Base-by-base conservation (phyloP, 2,888 invertebrate species). In the Linnaemya tessellans region DNA sequence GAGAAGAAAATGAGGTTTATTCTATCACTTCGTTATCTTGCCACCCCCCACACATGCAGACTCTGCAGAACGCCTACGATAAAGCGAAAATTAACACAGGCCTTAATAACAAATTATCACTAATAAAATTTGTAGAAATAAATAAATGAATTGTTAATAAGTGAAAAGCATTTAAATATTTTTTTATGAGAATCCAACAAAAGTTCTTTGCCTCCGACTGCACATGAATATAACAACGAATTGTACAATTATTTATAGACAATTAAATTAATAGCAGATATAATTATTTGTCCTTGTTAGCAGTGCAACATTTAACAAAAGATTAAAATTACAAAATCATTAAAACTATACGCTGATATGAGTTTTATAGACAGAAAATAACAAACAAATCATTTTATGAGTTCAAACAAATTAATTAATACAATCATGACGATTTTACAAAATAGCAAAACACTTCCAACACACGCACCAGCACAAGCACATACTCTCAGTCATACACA, bases 271-370 rank as follows among this genome's bases (percentile, higher is more conserved):
- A 46, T 60, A 74, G 35, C 49, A 73, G 22, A 74, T 35, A 51
- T 73, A 60, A 60, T 22, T 38, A 62, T 62, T 62, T 38, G 38
- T 74, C 20, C 25, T 18, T 10, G 15, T 64, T 10, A 41, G 38
- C 15, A n/a, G 0, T 8, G 22, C 10, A 18, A 41, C 25, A 70
- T 41, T 70, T 70, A 70, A 22, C 54, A 56, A 11, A n/a, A 62
- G n/a, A 49, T 62, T 74, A 22, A n/a, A 74, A 62, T 22, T n/a
- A 8, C 62, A 62, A 51, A n/a, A 74, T 51, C 54, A 64, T 41
- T 64, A 64, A 64, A 75, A 51, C 18, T 38, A 41, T 5, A 25
- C n/a, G 64, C 54, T 43, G 25, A 58, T 18, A 71, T 71, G 43
- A 56, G 43, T 43, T 71, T 43, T 43, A 71, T 43, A 41, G 58